Conservation (phyloP, 1,140 invertebrate species). For the Drosophila murphyi region DNA sequence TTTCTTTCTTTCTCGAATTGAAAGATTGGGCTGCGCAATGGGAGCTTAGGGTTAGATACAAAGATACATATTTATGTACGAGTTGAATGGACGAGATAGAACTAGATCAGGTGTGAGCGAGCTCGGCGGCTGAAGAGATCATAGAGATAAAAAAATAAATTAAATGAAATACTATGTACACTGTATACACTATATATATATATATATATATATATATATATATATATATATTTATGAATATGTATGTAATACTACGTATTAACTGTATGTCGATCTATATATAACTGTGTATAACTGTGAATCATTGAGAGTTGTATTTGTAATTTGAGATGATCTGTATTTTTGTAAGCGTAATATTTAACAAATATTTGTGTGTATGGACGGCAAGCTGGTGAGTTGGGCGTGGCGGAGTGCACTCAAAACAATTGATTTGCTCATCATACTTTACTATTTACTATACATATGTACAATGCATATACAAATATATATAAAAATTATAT, state of each 20-base stretch:
- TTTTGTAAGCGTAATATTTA: constrained; percentile 81
- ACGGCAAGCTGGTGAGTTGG: constrained; percentile 33
- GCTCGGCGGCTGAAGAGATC: constrained; percentile 3
- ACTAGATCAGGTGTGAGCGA: neutral
- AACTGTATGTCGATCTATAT: constrained; percentile 60
- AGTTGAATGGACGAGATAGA: neutral
- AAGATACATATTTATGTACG: no score
- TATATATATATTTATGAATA: constrained; percentile 42
- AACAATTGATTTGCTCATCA: constrained; percentile 69
- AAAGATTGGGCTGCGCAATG: neutral
- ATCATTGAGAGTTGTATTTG: constrained; percentile 68
- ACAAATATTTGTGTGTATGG: constrained; percentile 29
- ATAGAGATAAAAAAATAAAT: constrained; percentile 10
- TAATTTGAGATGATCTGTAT: constrained; percentile 80
- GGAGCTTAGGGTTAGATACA: neutral
- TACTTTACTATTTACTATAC: constrained; percentile 13
- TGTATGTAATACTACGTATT: constrained; percentile 48
- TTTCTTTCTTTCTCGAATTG: constrained; percentile 5
- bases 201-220: constrained; percentile 10
- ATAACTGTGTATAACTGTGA: constrained; percentile 74
- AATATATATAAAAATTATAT: constrained; percentile 42
- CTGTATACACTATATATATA: constrained; percentile 25
- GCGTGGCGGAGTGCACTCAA: constrained; percentile 44
- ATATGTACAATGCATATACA: constrained; percentile 21
- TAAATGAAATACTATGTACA: constrained; percentile 39